Evolutionary conservation across 2,797 vertebrate genomes (phyloP).

Genomic region (Chelidonichthys spinosus): DNA sequence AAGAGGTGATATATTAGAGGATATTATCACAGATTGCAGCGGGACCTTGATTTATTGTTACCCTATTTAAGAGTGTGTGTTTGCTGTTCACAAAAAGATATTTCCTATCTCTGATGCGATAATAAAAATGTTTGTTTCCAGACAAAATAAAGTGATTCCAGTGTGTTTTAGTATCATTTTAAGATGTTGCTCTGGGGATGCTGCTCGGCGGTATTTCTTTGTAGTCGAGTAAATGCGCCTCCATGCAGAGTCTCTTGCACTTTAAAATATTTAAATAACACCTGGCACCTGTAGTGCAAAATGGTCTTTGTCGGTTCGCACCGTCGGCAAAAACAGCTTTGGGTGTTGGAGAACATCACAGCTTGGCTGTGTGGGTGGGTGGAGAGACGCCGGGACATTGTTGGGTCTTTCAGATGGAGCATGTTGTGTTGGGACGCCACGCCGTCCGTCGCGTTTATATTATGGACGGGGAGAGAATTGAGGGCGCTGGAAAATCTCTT

Average conservation of each 20-base stretch:
- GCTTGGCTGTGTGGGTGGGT: constrained; percentile 55
- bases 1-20: no score
- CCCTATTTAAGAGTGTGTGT: no score
- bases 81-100: no score
- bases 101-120: no score
- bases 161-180: no score
- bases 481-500: constrained; percentile 62
- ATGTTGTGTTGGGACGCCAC: constrained; percentile 45
- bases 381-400: constrained; percentile 46
- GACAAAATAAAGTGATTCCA: no score
- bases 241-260: constrained; percentile 29
- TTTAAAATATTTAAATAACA: constrained; percentile 67
- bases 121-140: no score
- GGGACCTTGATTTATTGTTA: no score
- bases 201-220: constrained; percentile 25
- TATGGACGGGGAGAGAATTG: constrained; percentile 58
- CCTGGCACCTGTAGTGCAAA: constrained; percentile 44
- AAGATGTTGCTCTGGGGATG: constrained; percentile 17
- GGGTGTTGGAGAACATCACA: constrained; percentile 69
- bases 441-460: constrained; percentile 44
- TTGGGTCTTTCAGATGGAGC: constrained; percentile 37
- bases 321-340: constrained; percentile 57
- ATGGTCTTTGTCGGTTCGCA: constrained; percentile 42
- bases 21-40: no score
- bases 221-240: constrained; percentile 24